Conservation (phyloP, 2,888 invertebrate genomes). For the Lagria hirta region DNA sequence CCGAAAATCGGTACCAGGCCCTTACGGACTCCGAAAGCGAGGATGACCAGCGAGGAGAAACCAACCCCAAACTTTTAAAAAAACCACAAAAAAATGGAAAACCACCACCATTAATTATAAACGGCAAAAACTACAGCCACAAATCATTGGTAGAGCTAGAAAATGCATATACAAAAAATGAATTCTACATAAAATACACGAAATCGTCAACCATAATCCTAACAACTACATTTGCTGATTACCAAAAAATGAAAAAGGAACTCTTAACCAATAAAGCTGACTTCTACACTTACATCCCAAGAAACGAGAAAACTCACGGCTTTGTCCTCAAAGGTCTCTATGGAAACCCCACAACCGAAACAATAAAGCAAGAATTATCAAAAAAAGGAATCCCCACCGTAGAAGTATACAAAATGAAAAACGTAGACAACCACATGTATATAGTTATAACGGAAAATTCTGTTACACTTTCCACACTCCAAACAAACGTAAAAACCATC, state of each 20-base stretch:
- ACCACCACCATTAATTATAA: too few species aligned
- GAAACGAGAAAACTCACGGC: not conserved
- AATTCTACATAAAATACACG: too few species aligned
- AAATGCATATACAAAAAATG: too few species aligned
- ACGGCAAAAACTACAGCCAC: too few species aligned
- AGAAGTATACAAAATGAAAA: not conserved
- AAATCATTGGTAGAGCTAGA: too few species aligned
- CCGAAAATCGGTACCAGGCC: too few species aligned
- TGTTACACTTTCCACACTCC: not conserved
- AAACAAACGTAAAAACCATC: not conserved
- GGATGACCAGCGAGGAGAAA: too few species aligned
- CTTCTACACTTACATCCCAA: not conserved
- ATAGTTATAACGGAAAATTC: not conserved
- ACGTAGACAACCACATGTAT: not conserved
- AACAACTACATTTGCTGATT: too few species aligned
- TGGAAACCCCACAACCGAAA: not conserved
- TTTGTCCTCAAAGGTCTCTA: not conserved
- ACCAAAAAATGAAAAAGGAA: not conserved
- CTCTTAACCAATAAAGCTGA: not conserved
- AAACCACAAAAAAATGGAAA: too few species aligned
- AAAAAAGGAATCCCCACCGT: not conserved
- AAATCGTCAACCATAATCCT: too few species aligned
- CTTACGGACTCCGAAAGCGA: too few species aligned
- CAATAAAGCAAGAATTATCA: not conserved
- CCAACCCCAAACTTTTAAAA: too few species aligned